Evolutionary conservation across 2,113 vertebrate species (phyloP).

Genomic region (Nicator chloris): DNA sequence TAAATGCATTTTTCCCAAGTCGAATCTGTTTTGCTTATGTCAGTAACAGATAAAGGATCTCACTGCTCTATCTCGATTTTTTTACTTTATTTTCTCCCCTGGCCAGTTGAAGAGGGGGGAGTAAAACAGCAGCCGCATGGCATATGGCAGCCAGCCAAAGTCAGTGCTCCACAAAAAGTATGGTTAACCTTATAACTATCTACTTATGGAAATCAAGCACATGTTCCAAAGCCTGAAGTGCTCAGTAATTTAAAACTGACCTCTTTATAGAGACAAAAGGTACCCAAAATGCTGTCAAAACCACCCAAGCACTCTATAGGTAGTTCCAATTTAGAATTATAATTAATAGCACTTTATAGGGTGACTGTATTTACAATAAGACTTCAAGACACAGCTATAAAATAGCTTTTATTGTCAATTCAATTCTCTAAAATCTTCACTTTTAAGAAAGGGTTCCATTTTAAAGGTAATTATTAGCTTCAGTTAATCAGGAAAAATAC

Average conservation of each 20-base stretch:
- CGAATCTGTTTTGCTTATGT: fast-evolving
- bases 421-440: not conserved
- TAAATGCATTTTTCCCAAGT: not conserved
- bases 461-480: not conserved
- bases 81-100: not conserved
- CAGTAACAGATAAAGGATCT: not conserved
- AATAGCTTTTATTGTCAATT: not conserved
- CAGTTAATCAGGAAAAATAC: not conserved
- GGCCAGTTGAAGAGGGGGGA: not conserved
- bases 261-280: not conserved
- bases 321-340: not conserved
- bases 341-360: not conserved
- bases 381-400: not conserved
- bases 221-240: not conserved
- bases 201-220: not conserved
- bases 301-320: not conserved
- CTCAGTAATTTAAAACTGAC: not conserved
- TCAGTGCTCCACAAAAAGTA: not conserved
- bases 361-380: not conserved
- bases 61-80: fast-evolving
- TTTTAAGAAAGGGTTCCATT: not conserved
- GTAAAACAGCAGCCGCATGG: not conserved
- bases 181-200: not conserved
- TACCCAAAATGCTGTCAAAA: not conserved
- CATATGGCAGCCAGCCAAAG: not conserved